Conservation (phyloP, 2,797 vertebrate genomes). For the Ctenosaura bakeri region DNA sequence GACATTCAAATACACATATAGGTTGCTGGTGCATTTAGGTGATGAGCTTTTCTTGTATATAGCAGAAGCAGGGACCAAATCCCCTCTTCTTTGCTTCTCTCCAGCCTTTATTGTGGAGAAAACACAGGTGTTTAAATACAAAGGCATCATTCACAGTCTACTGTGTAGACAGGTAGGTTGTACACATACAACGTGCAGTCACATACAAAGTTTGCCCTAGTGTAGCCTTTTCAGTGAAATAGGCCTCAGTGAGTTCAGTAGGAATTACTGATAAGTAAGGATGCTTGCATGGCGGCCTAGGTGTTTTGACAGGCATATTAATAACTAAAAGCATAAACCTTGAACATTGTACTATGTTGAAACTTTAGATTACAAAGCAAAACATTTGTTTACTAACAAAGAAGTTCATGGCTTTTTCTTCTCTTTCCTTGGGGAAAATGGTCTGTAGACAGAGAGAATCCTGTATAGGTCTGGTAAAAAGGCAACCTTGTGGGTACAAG, state of each 20-base stretch:
- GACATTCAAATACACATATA: not conserved
- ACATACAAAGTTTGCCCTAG: not conserved
- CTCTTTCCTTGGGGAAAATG: not conserved
- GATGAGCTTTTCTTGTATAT: conserved; percentile 1
- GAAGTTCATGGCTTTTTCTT: not conserved
- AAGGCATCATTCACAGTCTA: not conserved
- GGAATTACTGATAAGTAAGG: not conserved
- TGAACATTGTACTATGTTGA: not conserved
- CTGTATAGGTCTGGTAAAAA: not conserved
- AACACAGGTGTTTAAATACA: not conserved
- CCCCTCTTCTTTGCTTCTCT: not conserved
- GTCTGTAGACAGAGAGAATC: not conserved
- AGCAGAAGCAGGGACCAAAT: not conserved
- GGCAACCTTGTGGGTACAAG: too few species aligned
- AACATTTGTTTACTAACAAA: not conserved
- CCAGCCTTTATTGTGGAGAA: not conserved
- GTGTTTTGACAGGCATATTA: not conserved
- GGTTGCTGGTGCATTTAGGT: not conserved
- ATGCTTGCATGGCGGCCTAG: too few species aligned
- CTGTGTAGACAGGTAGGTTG: too few species aligned
- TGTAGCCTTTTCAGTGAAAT: not conserved
- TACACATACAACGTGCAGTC: not conserved
- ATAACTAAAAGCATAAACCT: not conserved
- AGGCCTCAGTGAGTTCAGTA: not conserved
- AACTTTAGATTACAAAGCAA: too few species aligned